Percentiles rank a stretch among this genome's conserved stretches.
phyloP scores from a whole-genome alignment of 2,888 invertebrate species.

The Torymus texanus region DNA sequence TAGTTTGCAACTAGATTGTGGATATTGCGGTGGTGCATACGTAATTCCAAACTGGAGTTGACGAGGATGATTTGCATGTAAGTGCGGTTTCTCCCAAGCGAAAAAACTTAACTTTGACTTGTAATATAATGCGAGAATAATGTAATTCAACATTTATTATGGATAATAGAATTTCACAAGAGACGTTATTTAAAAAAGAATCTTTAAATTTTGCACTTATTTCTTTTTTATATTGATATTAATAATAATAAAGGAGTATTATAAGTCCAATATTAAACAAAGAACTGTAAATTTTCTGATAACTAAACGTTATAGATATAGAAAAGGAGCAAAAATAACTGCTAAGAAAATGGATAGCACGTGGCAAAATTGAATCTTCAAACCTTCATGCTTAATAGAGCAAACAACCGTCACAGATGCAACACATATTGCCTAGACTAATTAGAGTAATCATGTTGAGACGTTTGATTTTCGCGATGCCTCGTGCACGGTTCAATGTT shows the following conservation, averaged over 20 bases:
- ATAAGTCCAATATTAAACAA: too few relatives aligned
- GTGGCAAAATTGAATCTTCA: background rate
- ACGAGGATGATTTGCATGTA: too few relatives aligned
- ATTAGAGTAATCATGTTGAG: conserved; percentile 60
- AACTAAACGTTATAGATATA: background rate
- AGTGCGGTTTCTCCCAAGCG: too few relatives aligned
- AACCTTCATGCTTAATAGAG: conserved; percentile 47
- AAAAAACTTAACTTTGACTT: too few relatives aligned
- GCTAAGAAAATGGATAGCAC: conserved; percentile 3
- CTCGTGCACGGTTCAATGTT: background rate
- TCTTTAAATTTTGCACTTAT: too few relatives aligned
- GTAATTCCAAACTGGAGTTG: background rate
- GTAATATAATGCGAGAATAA: too few relatives aligned
- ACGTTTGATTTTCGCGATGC: conserved; percentile 27
- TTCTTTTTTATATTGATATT: too few relatives aligned
- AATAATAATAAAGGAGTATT: too few relatives aligned
- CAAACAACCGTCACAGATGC: conserved; percentile 57
- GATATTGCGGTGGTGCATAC: background rate
- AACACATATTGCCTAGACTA: conserved; percentile 59
- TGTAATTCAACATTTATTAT: too few relatives aligned
- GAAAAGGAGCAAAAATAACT: background rate
- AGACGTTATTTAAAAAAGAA: too few relatives aligned
- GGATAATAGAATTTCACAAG: too few relatives aligned
- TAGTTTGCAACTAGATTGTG: background rate
- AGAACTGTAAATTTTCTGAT: too few relatives aligned